phyloP scores from a whole-genome alignment of 2,797 vertebrate genomes.

The Anguilla pacifica region DNA sequence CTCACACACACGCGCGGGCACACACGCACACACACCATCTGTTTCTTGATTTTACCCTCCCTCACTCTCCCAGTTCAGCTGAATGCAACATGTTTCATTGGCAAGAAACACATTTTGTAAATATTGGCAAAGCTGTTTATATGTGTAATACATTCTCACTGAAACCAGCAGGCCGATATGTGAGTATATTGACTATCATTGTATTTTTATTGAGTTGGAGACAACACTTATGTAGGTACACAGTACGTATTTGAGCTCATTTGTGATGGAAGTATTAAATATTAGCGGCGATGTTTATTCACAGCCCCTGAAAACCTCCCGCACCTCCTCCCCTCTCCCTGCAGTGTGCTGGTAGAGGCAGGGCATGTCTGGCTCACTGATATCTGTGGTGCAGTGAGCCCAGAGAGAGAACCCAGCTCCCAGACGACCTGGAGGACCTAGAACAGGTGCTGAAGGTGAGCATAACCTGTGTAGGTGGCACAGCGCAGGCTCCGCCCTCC shows the following conservation, averaged over 20 bases:
- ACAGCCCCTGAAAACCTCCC: background rate
- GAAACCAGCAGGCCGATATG: background rate
- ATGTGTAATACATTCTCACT: background rate
- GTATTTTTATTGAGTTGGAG: background rate
- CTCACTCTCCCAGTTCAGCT: background rate
- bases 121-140: background rate
- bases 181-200: background rate
- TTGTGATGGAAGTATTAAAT: background rate
- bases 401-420: constrained; percentile 78
- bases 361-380: constrained; percentile 79
- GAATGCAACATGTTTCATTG: constrained; percentile 3
- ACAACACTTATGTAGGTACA: background rate
- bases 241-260: background rate
- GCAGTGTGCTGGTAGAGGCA: constrained; percentile 72
- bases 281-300: background rate
- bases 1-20: background rate
- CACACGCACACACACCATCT: background rate
- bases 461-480: background rate
- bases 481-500: background rate
- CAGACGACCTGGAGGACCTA: constrained; percentile 89
- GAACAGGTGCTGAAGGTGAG: constrained; percentile 91
- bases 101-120: background rate
- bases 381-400: constrained; percentile 73
- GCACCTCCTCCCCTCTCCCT: constrained; percentile 3
- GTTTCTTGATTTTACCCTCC: background rate